Evolutionary conservation across 2,797 vertebrate species (phyloP).

Genomic region (Sebastes paucispinis): DNA sequence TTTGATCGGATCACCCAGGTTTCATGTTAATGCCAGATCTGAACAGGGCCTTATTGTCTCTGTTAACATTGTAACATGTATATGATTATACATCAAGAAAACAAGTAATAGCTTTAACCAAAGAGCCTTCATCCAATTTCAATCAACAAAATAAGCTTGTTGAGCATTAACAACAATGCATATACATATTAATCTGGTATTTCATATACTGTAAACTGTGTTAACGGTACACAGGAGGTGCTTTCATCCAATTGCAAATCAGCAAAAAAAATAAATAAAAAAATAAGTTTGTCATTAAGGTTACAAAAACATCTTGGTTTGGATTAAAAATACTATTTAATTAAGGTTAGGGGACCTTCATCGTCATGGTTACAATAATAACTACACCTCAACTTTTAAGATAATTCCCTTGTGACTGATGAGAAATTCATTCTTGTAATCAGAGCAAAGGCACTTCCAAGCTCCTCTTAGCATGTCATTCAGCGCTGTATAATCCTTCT

Average conservation of each 20-base stretch:
- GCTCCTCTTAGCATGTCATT: slow-evolving; percentile 56
- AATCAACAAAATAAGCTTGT: neutral
- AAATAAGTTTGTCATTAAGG: neutral
- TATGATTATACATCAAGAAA: neutral
- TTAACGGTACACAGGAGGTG: too few species aligned
- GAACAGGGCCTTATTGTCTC: too few species aligned
- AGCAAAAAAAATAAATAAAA: neutral
- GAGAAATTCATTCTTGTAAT: slow-evolving; percentile 53
- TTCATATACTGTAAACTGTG: neutral
- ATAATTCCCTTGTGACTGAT: slow-evolving; percentile 38
- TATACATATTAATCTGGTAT: neutral
- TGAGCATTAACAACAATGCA: neutral
- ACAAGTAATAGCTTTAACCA: neutral
- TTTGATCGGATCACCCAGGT: too few species aligned
- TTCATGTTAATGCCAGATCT: too few species aligned
- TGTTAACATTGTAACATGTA: neutral
- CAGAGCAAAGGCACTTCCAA: slow-evolving; percentile 27
- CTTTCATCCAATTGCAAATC: neutral
- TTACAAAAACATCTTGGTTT: neutral
- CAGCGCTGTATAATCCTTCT: slow-evolving; percentile 60
- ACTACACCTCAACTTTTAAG: slow-evolving; percentile 22
- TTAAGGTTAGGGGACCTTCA: neutral
- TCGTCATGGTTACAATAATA: neutral
- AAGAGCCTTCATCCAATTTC: neutral
- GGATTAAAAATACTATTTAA: neutral